Percentiles rank a stretch among this genome's conserved stretches.
Evolutionary conservation across 2,113 vertebrate genomes (phyloP).

Genomic region (Bettongia penicillata): DNA sequence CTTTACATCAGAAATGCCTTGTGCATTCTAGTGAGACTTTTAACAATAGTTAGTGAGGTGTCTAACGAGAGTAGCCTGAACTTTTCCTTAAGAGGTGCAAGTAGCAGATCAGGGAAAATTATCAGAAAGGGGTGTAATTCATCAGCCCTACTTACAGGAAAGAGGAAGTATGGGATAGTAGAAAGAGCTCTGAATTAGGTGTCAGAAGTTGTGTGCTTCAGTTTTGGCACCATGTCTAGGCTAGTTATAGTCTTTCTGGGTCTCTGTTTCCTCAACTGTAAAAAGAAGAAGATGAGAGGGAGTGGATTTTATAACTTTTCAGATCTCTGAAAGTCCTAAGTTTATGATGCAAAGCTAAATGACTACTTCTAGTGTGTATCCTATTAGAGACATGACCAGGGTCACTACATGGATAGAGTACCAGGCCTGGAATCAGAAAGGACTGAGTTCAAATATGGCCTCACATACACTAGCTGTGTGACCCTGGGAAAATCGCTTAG

Average conservation of each 20-base stretch:
- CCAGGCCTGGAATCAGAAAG: not conserved
- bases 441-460: not conserved
- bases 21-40: conserved; percentile 27
- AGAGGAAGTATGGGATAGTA: not conserved
- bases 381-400: not conserved
- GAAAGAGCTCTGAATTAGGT: not conserved
- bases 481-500: not conserved
- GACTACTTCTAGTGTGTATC: not conserved
- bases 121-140: not conserved
- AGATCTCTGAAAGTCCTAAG: not conserved
- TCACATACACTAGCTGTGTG: not conserved
- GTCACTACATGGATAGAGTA: not conserved
- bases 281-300: not conserved
- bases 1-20: not conserved
- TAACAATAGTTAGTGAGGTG: not conserved
- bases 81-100: not conserved
- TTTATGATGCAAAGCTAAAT: not conserved
- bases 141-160: not conserved
- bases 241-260: not conserved
- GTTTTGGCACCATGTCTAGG: not conserved
- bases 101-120: not conserved
- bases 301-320: not conserved
- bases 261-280: not conserved
- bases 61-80: not conserved
- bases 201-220: not conserved